Evolutionary conservation across 2,888 invertebrate species (phyloP), one percentile per base, ranked within the genome.

Genomic region (Camponotus fellah): DNA sequence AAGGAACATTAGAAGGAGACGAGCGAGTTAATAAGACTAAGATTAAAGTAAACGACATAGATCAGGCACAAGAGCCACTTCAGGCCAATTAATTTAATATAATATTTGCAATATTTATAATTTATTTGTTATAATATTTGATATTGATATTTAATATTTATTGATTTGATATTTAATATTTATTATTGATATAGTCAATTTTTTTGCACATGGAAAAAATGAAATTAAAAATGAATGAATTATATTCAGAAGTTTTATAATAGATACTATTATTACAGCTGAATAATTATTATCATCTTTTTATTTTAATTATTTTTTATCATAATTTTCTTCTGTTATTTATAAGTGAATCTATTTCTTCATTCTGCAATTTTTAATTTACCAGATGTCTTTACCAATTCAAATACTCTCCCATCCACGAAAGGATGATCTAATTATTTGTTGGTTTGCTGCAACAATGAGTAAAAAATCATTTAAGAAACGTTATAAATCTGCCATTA

Each of bases 361-460:
- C 6, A 64, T n/a, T n/a, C 34, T 72, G 1, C 17, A 14, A 9
- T 32, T 69, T 2, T 6, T 62, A 3, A 1, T 3, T 34, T 43
- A 32, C 1, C 2, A 87, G 71, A 92, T 92, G 92, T 86, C 80
- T 87, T 90, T 77, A 26, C 64, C 85, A 37, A 3, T 43, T 26
- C 87, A 90, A 0, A 26, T 91, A 2, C 84, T 91, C n/a, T 83
- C 82, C 6, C n/a, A 34, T 37, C 86, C 82, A 60, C 76, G 68
- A 2, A 85, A 56, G 1, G 87, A 89, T 10, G 85, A 86, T 60
- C 60, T 92, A 5, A 37, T 88, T 4, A 64, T 77, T 49, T 87
- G 87, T 21, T 92, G 92, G 92, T 75, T 92, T 6, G 92, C 92
- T 21, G 91, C 88, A 6, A 91, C 82, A 0, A 8, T 83, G 2